Evolutionary conservation across 2,113 vertebrate species (phyloP).

Genomic region (Mus pahari): DNA sequence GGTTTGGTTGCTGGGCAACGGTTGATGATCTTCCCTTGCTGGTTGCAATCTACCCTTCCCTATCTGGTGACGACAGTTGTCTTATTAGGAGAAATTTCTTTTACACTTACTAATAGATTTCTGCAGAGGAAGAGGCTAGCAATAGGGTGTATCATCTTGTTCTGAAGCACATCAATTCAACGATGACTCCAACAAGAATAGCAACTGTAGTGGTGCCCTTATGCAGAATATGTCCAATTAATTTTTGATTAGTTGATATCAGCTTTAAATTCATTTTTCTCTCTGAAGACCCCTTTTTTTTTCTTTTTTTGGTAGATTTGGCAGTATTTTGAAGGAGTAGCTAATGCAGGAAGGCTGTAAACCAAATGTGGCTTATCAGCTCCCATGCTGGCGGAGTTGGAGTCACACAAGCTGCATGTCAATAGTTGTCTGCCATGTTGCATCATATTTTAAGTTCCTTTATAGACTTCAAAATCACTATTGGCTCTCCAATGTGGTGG

Average conservation of each 20-base stretch:
- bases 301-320: neutral
- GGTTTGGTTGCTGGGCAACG: constrained; percentile 35
- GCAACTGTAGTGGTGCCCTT: neutral
- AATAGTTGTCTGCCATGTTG: neutral
- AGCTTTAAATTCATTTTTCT: neutral
- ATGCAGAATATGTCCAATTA: constrained; percentile 60
- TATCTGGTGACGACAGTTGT: constrained; percentile 25
- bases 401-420: neutral
- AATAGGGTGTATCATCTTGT: constrained; percentile 27
- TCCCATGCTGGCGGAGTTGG: neutral
- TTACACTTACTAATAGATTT: constrained; percentile 69
- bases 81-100: constrained; percentile 47
- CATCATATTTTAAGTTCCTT: neutral
- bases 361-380: neutral
- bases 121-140: constrained; percentile 66
- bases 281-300: neutral
- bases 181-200: constrained; percentile 36
- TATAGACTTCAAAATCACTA: constrained; percentile 58
- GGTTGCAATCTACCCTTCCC: constrained; percentile 54
- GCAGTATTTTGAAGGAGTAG: neutral
- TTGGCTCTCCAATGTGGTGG: neutral
- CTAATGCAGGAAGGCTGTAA: neutral
- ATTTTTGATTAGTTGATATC: neutral
- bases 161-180: constrained; percentile 63
- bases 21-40: constrained; percentile 32